A percentile compares a stretch with the other conserved stretches of the same genome.
Evolutionary conservation across 2,113 vertebrate species (phyloP).

Genomic region (human): GRCh38 chr1:1166501-1167000

Average conservation of each 20-base stretch:
- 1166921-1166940: neutral
- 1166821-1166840: neutral
- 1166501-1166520: neutral
- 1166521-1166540: no score
- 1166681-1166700: neutral
- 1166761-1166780: neutral
- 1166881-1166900: neutral
- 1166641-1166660: neutral
- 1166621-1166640: neutral
- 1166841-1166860: neutral
- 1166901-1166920: neutral
- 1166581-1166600: neutral
- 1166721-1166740: neutral
- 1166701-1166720: neutral
- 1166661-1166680: constrained; percentile 2
- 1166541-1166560: neutral
- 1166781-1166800: neutral
- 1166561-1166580: neutral
- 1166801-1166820: neutral
- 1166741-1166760: neutral
- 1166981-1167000: neutral
- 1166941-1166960: neutral
- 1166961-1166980: neutral
- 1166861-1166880: accelerated
- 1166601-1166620: neutral